Percentiles rank a stretch among this genome's conserved stretches.
Evolutionary conservation across 2,888 invertebrate species (phyloP).

Genomic region (Dasypogon diadema): DNA sequence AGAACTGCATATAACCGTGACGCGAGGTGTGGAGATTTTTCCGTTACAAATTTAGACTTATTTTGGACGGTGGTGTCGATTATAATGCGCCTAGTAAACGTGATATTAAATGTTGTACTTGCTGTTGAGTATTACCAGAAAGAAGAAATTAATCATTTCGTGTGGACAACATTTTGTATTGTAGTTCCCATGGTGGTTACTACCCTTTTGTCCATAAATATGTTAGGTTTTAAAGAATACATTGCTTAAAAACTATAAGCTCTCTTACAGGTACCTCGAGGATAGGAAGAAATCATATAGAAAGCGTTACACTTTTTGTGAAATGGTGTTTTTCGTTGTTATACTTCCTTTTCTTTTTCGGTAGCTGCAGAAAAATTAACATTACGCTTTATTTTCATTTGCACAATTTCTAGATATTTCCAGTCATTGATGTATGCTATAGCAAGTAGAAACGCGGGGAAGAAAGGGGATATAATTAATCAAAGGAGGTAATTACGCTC

Average conservation of each 20-base stretch:
- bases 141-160: slow-evolving; percentile 60
- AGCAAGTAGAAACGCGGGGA: slow-evolving; percentile 60
- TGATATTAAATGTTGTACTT: slow-evolving; percentile 61
- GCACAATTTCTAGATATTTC: slow-evolving; percentile 58
- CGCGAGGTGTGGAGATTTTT: slow-evolving; percentile 49
- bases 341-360: slow-evolving; percentile 62
- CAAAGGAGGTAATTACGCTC: slow-evolving; percentile 60
- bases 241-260: too few relatives aligned
- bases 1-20: slow-evolving; percentile 45
- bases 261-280: slow-evolving; percentile 60
- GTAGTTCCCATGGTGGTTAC: slow-evolving; percentile 62
- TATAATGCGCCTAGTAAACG: slow-evolving; percentile 60
- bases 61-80: slow-evolving; percentile 61
- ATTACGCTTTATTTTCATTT: too few relatives aligned
- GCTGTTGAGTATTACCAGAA: slow-evolving; percentile 60
- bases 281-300: slow-evolving; percentile 59
- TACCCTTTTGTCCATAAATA: slow-evolving; percentile 61
- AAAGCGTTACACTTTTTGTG: slow-evolving; percentile 57
- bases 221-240: slow-evolving; percentile 59
- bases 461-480: slow-evolving; percentile 57
- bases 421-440: slow-evolving; percentile 60
- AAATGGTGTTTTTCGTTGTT: slow-evolving; percentile 59
- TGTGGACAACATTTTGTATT: slow-evolving; percentile 62
- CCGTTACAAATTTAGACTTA: slow-evolving; percentile 60
- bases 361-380: too few relatives aligned